Evolutionary conservation across 2,113 vertebrate species (phyloP).

Genomic region (Lophotis ruficrista): DNA sequence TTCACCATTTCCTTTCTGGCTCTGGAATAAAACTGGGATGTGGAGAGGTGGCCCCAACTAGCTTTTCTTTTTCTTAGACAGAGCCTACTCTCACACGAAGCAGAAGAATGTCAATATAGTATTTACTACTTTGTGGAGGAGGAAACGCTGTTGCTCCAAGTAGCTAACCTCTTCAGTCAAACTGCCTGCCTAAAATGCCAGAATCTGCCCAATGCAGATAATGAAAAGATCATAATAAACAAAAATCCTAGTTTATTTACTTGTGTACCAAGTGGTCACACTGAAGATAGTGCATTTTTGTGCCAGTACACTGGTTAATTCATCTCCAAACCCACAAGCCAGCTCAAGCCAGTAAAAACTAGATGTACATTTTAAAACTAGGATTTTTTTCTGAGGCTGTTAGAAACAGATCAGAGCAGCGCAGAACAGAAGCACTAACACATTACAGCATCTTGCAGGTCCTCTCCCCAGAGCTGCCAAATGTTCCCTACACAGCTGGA

Average conservation of each 20-base stretch:
- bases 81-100: background rate
- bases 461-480: background rate
- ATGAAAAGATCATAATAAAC: background rate
- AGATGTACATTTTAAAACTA: background rate
- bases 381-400: background rate
- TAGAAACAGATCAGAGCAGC: rapidly evolving
- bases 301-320: background rate
- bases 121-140: background rate
- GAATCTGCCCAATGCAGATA: background rate
- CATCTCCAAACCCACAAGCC: background rate
- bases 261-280: background rate
- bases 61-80: background rate
- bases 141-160: background rate
- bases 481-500: background rate
- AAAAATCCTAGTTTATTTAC: background rate
- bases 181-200: background rate
- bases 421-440: background rate
- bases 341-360: background rate
- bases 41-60: no score
- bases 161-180: background rate
- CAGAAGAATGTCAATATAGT: background rate
- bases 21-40: background rate
- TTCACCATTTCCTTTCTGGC: background rate
- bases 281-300: background rate
- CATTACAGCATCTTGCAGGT: background rate